Base-by-base conservation (phyloP, 2,888 invertebrate genomes). In the Dione juno region DNA sequence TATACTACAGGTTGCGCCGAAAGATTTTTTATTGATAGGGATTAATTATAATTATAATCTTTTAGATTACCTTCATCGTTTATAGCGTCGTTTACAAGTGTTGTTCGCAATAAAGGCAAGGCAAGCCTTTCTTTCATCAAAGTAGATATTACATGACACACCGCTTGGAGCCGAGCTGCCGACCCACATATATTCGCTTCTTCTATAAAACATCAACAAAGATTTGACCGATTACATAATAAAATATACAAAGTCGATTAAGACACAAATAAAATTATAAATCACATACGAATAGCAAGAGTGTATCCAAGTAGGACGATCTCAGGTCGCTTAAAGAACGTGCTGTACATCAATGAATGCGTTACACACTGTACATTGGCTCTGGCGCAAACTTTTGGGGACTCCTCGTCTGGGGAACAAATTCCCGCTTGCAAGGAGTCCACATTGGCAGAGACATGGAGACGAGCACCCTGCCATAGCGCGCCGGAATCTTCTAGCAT, bases 181-280 rank as follows among this genome's bases (percentile, higher is more conserved):
- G 96, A 96, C 0, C 95, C 94, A 71, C 95, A 95, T 2, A 95
- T 77, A 14, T 94, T 95, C 9, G 95, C 79, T 78, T 94, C 94
- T 63, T 94, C 96, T 94, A 80, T 13, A 82, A 50, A 8, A 37
- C 14, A 37, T 5, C 0, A 9, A 21, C 11, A 11, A 19, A 19
- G 5, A 19, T 21, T 19, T 16, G 10, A 16, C 10, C 13, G 19
- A 54, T 3, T 28, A 21, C 7, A 0, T 1, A 53, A 28, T 5
- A 52, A 8, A 53, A 21, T 9, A n/a, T 1, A 14, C 5, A 8
- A 53, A 3, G 11, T 35, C 19, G n/a, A 28, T 53, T 28, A 1
- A 53, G 7, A 21, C 28, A 14, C 11, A 28, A 14, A 37, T 19
- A 65, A 54, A n/a, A 37, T n/a, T 35, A 64, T 14, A 66, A 16